A percentile compares a stretch with the other conserved stretches of the same genome.
These are phyloP conservation scores for Trachelus tabidus DNA, from an alignment of 2,888 invertebrate genomes.

Conservation along the genomic window DNA sequence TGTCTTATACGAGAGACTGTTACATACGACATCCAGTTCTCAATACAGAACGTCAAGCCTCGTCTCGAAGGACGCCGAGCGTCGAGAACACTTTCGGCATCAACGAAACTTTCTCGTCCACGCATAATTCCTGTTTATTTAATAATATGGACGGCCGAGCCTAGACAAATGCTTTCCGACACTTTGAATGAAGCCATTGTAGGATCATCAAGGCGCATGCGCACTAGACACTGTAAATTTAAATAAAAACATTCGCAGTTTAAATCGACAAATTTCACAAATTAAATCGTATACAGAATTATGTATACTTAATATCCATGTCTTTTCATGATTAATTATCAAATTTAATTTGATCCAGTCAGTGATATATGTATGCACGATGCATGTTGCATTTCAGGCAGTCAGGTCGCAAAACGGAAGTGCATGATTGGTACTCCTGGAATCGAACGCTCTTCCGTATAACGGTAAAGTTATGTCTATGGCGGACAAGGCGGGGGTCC, in stretches of 20 bases:
- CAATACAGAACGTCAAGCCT: not conserved
- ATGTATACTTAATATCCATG: not conserved
- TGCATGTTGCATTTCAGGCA: not conserved
- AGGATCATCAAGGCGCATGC: not conserved
- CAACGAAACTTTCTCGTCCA: conserved; percentile 61
- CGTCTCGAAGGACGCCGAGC: not conserved
- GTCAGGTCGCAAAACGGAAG: not conserved
- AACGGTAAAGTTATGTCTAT: conserved; percentile 52
- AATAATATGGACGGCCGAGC: conserved; percentile 41
- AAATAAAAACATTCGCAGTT: not conserved
- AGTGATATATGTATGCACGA: not conserved
- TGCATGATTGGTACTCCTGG: not conserved
- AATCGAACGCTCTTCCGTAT: conserved; percentile 53
- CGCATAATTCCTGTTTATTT: conserved; percentile 61
- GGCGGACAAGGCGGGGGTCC: not conserved
- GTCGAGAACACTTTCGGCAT: conserved; percentile 51
- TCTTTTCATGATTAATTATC: not conserved
- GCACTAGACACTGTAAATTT: not conserved
- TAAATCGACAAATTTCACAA: not conserved
- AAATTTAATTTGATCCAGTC: not conserved
- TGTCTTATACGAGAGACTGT: conserved; percentile 13
- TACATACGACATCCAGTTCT: not conserved
- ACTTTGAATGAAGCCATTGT: not conserved
- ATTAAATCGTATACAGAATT: not conserved
- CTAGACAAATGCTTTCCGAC: not conserved